Evolutionary conservation across 2,888 invertebrate species (phyloP).

Genomic region (Biston betularia): DNA sequence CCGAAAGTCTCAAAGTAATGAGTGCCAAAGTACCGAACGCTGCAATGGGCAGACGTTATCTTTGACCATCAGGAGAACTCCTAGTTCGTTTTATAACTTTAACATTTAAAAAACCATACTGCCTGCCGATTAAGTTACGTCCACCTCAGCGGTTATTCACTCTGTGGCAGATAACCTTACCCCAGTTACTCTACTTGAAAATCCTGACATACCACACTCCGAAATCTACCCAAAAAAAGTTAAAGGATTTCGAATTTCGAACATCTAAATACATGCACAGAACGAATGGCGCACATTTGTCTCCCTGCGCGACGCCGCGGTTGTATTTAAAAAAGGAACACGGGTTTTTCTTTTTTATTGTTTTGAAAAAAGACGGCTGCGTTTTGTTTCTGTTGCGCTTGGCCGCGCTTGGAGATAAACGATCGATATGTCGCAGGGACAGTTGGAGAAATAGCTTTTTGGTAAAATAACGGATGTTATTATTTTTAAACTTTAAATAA

Average conservation of each 20-base stretch:
- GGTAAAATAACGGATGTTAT: slow-evolving; percentile 15
- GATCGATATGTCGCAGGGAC: slow-evolving; percentile 36
- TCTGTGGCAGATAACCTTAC: background rate
- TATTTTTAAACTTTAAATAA: background rate
- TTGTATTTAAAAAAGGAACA: slow-evolving; percentile 59
- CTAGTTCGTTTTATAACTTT: too few species aligned
- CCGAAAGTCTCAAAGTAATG: too few species aligned
- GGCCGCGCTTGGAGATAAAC: slow-evolving; percentile 54
- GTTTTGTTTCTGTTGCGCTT: slow-evolving; percentile 69
- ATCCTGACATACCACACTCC: slow-evolving; percentile 8
- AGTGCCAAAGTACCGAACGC: too few species aligned
- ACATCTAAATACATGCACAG: slow-evolving; percentile 65
- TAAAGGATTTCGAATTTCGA: slow-evolving; percentile 45
- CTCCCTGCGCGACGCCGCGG: slow-evolving; percentile 60
- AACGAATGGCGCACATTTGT: slow-evolving; percentile 68
- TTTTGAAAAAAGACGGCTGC: slow-evolving; percentile 52
- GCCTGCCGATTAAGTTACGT: too few species aligned
- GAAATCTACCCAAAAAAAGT: slow-evolving; percentile 41
- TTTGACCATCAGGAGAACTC: too few species aligned
- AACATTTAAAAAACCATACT: too few species aligned
- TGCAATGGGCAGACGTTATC: too few species aligned
- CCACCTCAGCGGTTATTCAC: background rate
- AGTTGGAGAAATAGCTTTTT: slow-evolving; percentile 34
- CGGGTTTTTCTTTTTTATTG: slow-evolving; percentile 51
- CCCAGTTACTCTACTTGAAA: background rate